Evolutionary conservation across 2,888 invertebrate species (phyloP).

Genomic region (Willowsia nigromaculata): DNA sequence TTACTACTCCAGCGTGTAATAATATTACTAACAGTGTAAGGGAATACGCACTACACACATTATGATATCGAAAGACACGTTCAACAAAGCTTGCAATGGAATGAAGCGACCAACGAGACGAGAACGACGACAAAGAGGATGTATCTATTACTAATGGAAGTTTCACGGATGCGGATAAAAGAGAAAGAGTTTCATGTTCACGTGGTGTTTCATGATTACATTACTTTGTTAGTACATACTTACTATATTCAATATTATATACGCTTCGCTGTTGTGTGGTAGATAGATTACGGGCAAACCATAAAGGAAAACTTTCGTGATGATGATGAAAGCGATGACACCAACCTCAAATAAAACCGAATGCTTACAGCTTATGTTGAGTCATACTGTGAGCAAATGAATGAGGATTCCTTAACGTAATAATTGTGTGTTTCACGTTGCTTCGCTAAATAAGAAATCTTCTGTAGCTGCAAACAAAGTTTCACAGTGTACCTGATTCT

Average conservation of each 20-base stretch:
- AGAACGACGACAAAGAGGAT: slow-evolving; percentile 14
- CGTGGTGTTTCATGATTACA: slow-evolving; percentile 42
- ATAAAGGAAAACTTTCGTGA: not conserved
- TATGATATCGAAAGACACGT: slow-evolving; percentile 19
- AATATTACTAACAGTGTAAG: not conserved
- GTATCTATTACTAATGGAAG: slow-evolving; percentile 35
- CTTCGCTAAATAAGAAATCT: slow-evolving; percentile 37
- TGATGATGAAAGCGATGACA: slow-evolving; percentile 38
- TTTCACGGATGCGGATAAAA: slow-evolving; percentile 28
- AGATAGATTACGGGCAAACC: slow-evolving; percentile 28
- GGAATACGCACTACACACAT: not conserved
- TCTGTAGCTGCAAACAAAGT: not conserved
- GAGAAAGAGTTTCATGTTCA: slow-evolving; percentile 49
- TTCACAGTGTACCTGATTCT: not conserved
- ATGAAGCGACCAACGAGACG: slow-evolving; percentile 9
- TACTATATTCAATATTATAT: too few relatives aligned
- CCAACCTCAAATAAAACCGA: slow-evolving; percentile 10
- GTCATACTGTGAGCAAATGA: slow-evolving; percentile 49
- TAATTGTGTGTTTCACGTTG: slow-evolving; percentile 15
- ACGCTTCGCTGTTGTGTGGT: slow-evolving; percentile 15
- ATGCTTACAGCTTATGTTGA: not conserved
- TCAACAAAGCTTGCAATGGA: slow-evolving; percentile 21
- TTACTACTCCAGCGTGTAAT: not conserved
- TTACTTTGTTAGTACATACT: slow-evolving; percentile 37
- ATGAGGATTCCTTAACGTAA: slow-evolving; percentile 12